Percentiles rank a stretch among this genome's conserved stretches.
These are phyloP conservation scores for Ectobius pallidus DNA, from an alignment of 2,888 invertebrate genomes.

Conservation along the genomic window DNA sequence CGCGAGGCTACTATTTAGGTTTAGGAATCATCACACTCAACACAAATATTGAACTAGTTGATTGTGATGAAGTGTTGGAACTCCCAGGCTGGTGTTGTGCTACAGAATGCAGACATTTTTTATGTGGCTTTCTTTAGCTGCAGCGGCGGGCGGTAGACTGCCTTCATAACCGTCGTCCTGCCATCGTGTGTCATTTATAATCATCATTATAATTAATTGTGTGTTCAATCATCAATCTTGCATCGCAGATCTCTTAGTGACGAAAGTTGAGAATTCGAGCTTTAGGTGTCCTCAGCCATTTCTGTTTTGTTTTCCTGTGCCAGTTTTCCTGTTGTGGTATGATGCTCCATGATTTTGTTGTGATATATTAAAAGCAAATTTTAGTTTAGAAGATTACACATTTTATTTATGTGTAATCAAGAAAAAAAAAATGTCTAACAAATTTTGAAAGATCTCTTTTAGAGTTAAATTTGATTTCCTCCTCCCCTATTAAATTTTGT, in stretches of 20 bases:
- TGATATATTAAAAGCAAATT: not conserved
- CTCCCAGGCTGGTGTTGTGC: not conserved
- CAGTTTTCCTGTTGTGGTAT: not conserved
- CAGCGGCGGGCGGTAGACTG: not conserved
- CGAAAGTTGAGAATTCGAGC: slow-evolving; percentile 16
- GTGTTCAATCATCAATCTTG: slow-evolving; percentile 20
- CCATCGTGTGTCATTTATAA: slow-evolving; percentile 20
- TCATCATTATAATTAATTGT: slow-evolving; percentile 25
- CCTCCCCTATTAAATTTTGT: not conserved
- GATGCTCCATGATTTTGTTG: not conserved
- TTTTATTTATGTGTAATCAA: not conserved
- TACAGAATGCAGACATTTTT: not conserved
- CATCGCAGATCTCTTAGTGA: slow-evolving; percentile 24
- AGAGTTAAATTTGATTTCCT: not conserved
- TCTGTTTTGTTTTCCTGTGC: slow-evolving; percentile 11
- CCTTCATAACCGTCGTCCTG: not conserved
- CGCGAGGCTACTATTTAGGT: slow-evolving; percentile 1
- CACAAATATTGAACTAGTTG: not conserved
- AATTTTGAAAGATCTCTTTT: slow-evolving; percentile 1
- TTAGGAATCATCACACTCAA: not conserved
- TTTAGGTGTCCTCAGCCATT: slow-evolving; percentile 22
- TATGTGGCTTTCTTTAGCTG: slow-evolving; percentile 19
- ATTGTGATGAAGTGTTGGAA: not conserved
- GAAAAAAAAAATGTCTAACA: not conserved
- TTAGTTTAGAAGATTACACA: not conserved